phyloP scores from a whole-genome alignment of 2,888 invertebrate species.

The Drosophila limbata region DNA sequence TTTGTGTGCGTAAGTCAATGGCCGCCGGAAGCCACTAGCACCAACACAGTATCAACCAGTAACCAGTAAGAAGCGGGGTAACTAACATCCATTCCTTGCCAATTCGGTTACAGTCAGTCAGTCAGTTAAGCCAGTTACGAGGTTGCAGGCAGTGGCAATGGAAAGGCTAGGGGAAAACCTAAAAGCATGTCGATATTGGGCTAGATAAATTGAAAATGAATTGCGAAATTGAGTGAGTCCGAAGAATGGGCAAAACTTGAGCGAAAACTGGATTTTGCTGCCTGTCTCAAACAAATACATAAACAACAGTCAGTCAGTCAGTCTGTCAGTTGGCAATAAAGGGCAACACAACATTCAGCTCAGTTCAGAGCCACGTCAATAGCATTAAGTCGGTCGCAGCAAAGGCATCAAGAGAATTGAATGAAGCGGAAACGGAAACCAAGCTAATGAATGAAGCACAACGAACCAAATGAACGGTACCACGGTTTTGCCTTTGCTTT shows the following conservation, averaged over 20 bases:
- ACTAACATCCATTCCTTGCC: conserved; percentile 34
- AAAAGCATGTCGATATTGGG: conserved; percentile 80
- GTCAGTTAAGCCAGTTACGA: conserved; percentile 59
- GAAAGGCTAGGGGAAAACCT: conserved; percentile 44
- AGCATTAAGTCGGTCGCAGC: conserved; percentile 73
- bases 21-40: conserved; percentile 18
- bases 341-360: conserved; percentile 44
- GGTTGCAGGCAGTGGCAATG: conserved; percentile 22
- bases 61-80: conserved; percentile 1
- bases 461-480: conserved; percentile 72
- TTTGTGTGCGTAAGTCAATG: conserved; percentile 44
- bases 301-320: conserved; percentile 35
- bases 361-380: conserved; percentile 49
- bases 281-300: conserved; percentile 56
- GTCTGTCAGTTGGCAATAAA: not conserved
- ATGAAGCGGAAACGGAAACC: conserved; percentile 79
- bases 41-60: conserved; percentile 4
- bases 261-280: conserved; percentile 43
- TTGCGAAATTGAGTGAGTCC: conserved; percentile 63
- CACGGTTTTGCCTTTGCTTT: not conserved
- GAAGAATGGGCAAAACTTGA: conserved; percentile 8
- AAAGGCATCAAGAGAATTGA: conserved; percentile 70
- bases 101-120: conserved; percentile 50
- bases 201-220: conserved; percentile 81
- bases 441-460: conserved; percentile 77